phyloP scores from a whole-genome alignment of 2,113 vertebrate species.

The Eurystomus gularis region DNA sequence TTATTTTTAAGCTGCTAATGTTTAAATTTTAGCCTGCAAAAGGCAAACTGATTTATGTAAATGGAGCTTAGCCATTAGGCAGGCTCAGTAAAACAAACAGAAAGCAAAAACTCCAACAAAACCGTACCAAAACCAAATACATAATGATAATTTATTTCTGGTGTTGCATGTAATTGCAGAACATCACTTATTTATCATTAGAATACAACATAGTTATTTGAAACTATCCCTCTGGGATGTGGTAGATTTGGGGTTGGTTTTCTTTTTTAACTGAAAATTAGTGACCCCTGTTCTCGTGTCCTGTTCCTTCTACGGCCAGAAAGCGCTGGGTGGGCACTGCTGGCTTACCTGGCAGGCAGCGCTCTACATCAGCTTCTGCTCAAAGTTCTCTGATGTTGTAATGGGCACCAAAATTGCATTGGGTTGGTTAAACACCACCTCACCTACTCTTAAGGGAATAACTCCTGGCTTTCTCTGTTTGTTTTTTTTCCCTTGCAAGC shows the following conservation, averaged over 20 bases:
- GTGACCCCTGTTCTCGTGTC: neutral
- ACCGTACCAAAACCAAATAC: neutral
- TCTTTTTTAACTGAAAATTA: neutral
- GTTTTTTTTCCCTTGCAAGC: neutral
- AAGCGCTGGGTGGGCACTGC: neutral
- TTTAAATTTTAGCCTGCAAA: neutral
- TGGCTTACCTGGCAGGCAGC: neutral
- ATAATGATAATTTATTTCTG: neutral
- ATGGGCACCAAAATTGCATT: fast-evolving
- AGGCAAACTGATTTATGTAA: neutral
- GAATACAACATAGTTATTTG: neutral
- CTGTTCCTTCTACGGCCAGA: fast-evolving
- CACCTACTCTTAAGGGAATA: neutral
- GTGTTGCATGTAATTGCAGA: neutral
- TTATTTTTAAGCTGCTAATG: neutral
- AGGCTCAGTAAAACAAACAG: neutral
- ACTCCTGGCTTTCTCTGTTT: neutral
- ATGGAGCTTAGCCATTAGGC: neutral
- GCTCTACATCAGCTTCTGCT: fast-evolving
- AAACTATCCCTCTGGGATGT: neutral
- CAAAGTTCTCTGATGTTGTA: neutral
- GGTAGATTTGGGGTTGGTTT: neutral
- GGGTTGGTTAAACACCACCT: neutral
- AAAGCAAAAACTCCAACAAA: fast-evolving
- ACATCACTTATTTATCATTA: neutral